These are phyloP conservation scores for Eristalis pertinax DNA, from an alignment of 2,888 invertebrate species.

Conservation along the genomic window DNA sequence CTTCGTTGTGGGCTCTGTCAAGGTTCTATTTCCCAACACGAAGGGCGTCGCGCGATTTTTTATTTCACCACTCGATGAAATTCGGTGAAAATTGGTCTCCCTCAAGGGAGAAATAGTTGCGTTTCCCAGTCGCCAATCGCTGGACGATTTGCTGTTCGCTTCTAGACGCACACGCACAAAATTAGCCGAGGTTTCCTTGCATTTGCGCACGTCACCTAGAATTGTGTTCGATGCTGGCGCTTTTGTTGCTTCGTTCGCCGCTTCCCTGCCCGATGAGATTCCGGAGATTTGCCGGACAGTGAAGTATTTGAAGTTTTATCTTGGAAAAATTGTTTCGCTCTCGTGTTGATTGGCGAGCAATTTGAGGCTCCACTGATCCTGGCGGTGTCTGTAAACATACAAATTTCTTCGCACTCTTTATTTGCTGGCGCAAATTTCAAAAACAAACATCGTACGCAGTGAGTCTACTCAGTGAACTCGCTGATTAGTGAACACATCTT, in stretches of 20 bases:
- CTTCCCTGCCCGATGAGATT: too few relatives aligned
- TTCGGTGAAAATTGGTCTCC: background rate
- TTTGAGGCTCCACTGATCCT: background rate
- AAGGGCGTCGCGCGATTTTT: background rate
- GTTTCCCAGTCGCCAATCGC: background rate
- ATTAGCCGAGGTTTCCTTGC: background rate
- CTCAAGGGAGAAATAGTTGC: background rate
- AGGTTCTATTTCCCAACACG: background rate
- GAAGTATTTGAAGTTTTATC: background rate
- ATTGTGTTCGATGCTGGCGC: background rate
- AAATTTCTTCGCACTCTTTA: background rate
- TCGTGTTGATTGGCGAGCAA: background rate
- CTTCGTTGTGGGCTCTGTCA: background rate
- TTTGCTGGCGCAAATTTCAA: background rate
- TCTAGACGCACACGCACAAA: background rate
- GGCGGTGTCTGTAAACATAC: background rate
- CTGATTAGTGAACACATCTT: background rate
- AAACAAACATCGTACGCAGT: too few relatives aligned
- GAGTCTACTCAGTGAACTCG: background rate
- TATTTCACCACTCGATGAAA: background rate
- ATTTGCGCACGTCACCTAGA: constrained; percentile 10
- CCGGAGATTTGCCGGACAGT: background rate
- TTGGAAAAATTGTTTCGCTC: background rate
- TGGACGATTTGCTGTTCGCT: too few relatives aligned
- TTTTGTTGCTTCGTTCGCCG: background rate